phyloP scores from a whole-genome alignment of 1,140 invertebrate genomes.

The Pogonognathellus flavescens region DNA sequence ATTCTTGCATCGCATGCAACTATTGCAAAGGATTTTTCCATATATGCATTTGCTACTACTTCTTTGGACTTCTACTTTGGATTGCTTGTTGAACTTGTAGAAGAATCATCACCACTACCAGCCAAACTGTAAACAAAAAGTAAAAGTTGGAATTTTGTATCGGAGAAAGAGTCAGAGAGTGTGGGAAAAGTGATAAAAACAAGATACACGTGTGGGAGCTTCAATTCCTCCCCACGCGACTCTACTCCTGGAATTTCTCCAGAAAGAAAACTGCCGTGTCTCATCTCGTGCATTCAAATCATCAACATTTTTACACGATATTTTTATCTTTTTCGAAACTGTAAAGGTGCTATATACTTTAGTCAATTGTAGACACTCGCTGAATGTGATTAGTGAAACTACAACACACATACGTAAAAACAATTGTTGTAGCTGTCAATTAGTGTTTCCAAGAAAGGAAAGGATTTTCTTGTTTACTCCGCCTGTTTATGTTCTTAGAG shows the following conservation, averaged over 20 bases:
- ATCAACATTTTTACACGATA: background rate
- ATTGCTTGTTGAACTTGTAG: no score
- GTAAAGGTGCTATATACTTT: conserved; percentile 9
- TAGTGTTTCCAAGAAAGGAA: conserved; percentile 31
- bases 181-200: background rate
- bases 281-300: background rate
- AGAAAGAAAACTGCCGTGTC: background rate
- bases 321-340: background rate
- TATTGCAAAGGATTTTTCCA: no score
- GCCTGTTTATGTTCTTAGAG: background rate
- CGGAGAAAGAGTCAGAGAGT: background rate
- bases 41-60: no score
- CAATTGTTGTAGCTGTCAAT: background rate
- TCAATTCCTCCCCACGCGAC: background rate
- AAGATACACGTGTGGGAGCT: background rate
- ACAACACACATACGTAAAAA: background rate
- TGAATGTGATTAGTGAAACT: background rate
- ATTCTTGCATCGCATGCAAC: no score
- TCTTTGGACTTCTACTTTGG: no score
- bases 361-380: background rate
- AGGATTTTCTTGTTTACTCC: conserved; percentile 11
- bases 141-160: background rate
- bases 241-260: background rate
- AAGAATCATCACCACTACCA: no score
- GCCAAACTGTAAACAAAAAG: no score